Evolutionary conservation across 92 coral and sea anemone genomes (phyloP).

Genomic region (Phenganax marumi): DNA sequence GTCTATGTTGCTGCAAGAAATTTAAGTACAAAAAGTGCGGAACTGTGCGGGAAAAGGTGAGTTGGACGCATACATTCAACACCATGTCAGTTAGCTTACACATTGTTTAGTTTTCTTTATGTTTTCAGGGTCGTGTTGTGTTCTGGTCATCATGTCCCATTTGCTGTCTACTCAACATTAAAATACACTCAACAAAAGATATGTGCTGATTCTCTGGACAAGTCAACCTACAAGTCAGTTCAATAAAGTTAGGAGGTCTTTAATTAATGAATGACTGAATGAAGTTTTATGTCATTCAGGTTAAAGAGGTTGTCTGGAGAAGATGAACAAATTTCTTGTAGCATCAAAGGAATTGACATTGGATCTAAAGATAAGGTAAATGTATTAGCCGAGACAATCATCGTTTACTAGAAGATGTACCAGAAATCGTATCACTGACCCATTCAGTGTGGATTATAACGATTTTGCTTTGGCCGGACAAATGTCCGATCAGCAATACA

Average conservation of each 20-base stretch:
- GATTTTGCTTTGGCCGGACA: no score
- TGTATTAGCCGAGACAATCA: background rate
- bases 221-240: constrained; percentile 56
- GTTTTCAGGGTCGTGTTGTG: constrained; percentile 76
- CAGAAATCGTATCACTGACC: background rate
- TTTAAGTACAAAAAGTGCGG: background rate
- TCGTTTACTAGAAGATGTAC: no score
- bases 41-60: constrained; percentile 33
- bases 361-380: constrained; percentile 70
- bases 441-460: no score
- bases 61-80: background rate
- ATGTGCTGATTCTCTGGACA: constrained; percentile 72
- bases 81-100: background rate
- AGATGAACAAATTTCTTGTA: constrained; percentile 42
- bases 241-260: background rate
- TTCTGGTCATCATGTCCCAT: constrained; percentile 77
- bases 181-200: constrained; percentile 76
- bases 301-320: constrained; percentile 49
- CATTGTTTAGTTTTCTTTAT: background rate
- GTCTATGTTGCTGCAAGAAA: background rate
- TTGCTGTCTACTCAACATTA: constrained; percentile 78
- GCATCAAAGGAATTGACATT: constrained; percentile 78
- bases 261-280: background rate
- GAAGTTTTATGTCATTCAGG: constrained; percentile 10
- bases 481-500: no score